Conservation (phyloP, 2,113 vertebrate genomes). For the Mastomys coucha region DNA sequence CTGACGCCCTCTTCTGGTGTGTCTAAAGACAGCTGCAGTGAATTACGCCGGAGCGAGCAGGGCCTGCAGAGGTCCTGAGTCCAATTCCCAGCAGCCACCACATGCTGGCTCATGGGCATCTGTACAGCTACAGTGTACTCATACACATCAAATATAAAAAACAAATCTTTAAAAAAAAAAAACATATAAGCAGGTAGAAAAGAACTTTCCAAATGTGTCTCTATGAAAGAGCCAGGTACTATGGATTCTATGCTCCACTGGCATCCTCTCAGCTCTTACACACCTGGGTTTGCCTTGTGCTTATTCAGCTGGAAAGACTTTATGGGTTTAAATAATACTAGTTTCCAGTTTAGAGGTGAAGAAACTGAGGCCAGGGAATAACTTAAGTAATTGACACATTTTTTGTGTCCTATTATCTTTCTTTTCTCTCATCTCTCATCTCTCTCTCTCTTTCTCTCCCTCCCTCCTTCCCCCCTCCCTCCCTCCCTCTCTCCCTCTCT, state of each 20-base stretch:
- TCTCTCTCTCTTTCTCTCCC: neutral
- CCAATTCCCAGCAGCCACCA: too few relatives aligned
- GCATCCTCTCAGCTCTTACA: neutral
- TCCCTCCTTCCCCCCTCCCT: neutral
- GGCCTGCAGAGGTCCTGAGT: too few relatives aligned
- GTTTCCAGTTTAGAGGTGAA: neutral
- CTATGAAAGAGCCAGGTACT: neutral
- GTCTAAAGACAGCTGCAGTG: too few relatives aligned
- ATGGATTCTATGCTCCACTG: neutral
- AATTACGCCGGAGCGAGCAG: too few relatives aligned
- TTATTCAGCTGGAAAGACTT: neutral
- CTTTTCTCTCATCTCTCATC: neutral
- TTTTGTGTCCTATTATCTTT: neutral
- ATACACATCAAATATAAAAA: too few relatives aligned
- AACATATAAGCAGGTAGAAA: too few relatives aligned
- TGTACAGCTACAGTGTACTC: too few relatives aligned
- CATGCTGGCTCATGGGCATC: too few relatives aligned
- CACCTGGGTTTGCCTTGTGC: neutral
- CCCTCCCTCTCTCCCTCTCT: too few relatives aligned
- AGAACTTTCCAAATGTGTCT: neutral
- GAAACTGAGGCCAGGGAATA: neutral
- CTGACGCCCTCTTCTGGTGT: too few relatives aligned
- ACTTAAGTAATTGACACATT: too few relatives aligned
- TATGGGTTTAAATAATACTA: neutral
- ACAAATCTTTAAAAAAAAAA: too few relatives aligned